Base-by-base conservation (phyloP, 1,140 invertebrate species). In the Dysdera silvatica region DNA sequence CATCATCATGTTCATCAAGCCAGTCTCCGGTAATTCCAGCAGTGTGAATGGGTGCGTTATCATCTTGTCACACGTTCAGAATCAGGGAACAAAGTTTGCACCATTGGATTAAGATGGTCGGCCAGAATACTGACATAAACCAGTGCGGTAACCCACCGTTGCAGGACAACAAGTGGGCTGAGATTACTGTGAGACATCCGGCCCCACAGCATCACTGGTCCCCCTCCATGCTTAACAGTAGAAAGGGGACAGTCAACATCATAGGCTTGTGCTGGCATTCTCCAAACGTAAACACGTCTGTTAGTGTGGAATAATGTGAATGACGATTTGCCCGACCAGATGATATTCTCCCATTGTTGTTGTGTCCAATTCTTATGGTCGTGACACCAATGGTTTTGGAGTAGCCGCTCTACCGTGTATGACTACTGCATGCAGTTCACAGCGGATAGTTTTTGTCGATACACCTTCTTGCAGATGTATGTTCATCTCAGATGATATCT, bases 151-250 rank as follows among this genome's bases (percentile, higher is more conserved):
- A n/a, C n/a, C n/a, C n/a, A n/a, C n/a, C n/a, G n/a, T n/a, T n/a
- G n/a, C n/a, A n/a, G n/a, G n/a, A n/a, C 43, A 45, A 45, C 47
- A 49, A 51, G 43, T 33, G 45, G 57, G 12, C 28, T 32, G 24
- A 61, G 47, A 52, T 33, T 48, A 18, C 26, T 45, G 0, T 3
- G 29, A 51, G 47, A 61, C 31, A 61, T 52, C 26, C 33, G 33
- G 29, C 58, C 58, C 48, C 48, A 61, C 26, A 61, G 16, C 58
- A 53, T 52, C 28, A 61, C 43, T 6, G 47, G 16, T 1, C 58
- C 47, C 1, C 48, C 58, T 3, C 31, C 35, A 53, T 61, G 45
- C 37, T 61, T 61, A 10, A 61, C 58, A 52, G 26, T 52, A 18
- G 49, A 20, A 3, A 52, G 33, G 47, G 41, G 24, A 14, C 29